Conservation (phyloP, 2,113 vertebrate species). For the Shinisaurus crocodilurus region DNA sequence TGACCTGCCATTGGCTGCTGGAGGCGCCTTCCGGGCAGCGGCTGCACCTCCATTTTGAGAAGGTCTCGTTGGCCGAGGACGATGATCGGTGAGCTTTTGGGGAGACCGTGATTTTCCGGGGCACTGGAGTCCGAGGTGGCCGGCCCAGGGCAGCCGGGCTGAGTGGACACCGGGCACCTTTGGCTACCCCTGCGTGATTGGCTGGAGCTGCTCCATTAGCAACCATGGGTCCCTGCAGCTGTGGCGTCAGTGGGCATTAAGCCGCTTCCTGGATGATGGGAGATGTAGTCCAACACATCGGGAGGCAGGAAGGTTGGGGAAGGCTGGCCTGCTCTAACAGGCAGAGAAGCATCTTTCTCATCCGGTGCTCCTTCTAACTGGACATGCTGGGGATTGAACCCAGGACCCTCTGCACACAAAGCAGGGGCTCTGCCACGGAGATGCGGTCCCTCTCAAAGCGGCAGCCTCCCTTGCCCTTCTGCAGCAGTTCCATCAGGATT, state of each 20-base stretch:
- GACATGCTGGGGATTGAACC: too few relatives aligned
- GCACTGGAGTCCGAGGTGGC: slow-evolving; percentile 59
- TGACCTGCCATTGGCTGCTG: slow-evolving; percentile 97
- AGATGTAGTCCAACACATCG: too few relatives aligned
- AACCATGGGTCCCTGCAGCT: neutral
- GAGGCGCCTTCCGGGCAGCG: slow-evolving; percentile 87
- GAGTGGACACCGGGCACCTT: neutral
- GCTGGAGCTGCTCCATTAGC: neutral
- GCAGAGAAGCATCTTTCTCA: too few relatives aligned
- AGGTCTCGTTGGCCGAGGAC: slow-evolving; percentile 95
- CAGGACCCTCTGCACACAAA: too few relatives aligned
- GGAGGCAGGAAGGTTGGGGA: too few relatives aligned
- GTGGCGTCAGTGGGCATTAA: neutral
- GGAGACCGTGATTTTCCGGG: rapidly evolving
- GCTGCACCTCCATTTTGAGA: slow-evolving; percentile 96
- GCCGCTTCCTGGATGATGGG: neutral
- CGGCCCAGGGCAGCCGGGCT: slow-evolving; percentile 42
- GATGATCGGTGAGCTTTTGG: slow-evolving; percentile 89
- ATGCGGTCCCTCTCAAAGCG: too few relatives aligned
- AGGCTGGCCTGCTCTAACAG: too few relatives aligned
- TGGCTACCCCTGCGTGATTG: too few relatives aligned
- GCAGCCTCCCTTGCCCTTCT: too few relatives aligned
- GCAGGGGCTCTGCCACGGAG: too few relatives aligned
- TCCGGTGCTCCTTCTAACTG: too few relatives aligned
- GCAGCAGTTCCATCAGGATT: too few relatives aligned